These are phyloP conservation scores for Eupleurogrammus muticus DNA, from an alignment of 2,797 vertebrate species.

Conservation along the genomic window DNA sequence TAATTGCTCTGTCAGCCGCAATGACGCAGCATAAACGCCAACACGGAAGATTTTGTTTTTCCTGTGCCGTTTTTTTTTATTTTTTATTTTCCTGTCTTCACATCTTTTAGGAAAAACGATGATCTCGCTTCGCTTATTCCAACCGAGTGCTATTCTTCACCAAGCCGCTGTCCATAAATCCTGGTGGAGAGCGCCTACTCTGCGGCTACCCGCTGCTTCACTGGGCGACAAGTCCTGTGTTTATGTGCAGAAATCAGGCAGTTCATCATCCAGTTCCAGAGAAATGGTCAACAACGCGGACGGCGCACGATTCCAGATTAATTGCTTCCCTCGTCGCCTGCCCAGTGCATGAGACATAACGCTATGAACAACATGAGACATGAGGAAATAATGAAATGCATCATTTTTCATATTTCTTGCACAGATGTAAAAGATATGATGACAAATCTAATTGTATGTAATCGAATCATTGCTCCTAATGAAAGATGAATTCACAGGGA, in stretches of 20 bases:
- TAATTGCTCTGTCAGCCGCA: constrained; percentile 56
- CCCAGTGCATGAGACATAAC: constrained; percentile 64
- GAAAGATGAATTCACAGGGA: too few species aligned
- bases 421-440: neutral
- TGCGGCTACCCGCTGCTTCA: constrained; percentile 58
- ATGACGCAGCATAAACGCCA: constrained; percentile 57
- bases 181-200: constrained; percentile 39
- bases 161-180: constrained; percentile 63
- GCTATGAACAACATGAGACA: constrained; percentile 45
- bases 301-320: constrained; percentile 68
- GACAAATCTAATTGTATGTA: constrained; percentile 11
- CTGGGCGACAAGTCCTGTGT: constrained; percentile 68
- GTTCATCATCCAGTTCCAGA: constrained; percentile 74
- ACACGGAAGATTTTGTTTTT: constrained; percentile 40
- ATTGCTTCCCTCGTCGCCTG: constrained; percentile 64
- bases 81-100: neutral
- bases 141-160: constrained; percentile 51
- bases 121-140: constrained; percentile 55
- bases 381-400: constrained; percentile 39
- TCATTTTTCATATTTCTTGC: constrained; percentile 19
- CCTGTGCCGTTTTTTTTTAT: neutral
- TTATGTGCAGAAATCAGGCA: constrained; percentile 75
- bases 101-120: constrained; percentile 52
- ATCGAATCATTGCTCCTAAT: too few species aligned
- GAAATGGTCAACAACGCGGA: constrained; percentile 67